Conservation (phyloP, 2,888 invertebrate genomes). For the Apoda limacodes region DNA sequence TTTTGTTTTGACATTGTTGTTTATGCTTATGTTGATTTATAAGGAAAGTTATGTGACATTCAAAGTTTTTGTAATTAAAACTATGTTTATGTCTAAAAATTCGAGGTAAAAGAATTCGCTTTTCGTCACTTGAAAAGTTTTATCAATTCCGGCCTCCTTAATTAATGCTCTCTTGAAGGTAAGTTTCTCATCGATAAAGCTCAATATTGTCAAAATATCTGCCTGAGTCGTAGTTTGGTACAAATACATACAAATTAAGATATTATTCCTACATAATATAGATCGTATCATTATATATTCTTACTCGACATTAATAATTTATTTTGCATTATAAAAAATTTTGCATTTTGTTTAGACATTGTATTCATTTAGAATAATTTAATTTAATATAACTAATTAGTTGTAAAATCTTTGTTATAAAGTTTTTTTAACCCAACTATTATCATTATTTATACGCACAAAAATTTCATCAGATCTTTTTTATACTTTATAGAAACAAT, state of each 20-base stretch:
- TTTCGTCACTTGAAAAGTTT: constrained; percentile 51
- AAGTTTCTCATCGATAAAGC: constrained; percentile 40
- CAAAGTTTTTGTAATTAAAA: constrained; percentile 54
- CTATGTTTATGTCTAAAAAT: constrained; percentile 45
- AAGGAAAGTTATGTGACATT: constrained; percentile 47
- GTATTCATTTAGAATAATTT: constrained; percentile 43
- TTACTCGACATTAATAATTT: constrained; percentile 47
- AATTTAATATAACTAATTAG: constrained; percentile 40
- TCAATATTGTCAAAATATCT: constrained; percentile 35
- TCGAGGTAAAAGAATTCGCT: constrained; percentile 41
- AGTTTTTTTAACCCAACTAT: constrained; percentile 24
- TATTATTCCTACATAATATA: constrained; percentile 56
- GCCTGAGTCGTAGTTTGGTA: constrained; percentile 54
- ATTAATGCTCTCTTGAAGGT: constrained; percentile 14
- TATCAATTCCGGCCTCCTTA: constrained; percentile 36
- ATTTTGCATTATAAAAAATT: constrained; percentile 38
- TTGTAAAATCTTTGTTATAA: constrained; percentile 30
- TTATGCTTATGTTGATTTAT: too few species aligned
- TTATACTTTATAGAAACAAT: too few species aligned
- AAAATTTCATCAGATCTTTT: constrained; percentile 17
- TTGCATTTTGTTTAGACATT: constrained; percentile 56
- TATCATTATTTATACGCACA: constrained; percentile 25
- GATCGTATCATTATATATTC: constrained; percentile 34
- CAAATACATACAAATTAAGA: constrained; percentile 65
- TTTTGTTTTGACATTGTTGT: too few species aligned